A percentile compares a stretch with the other conserved stretches of the same genome.
Conservation (phyloP, 2,113 vertebrate genomes). For the Misgurnus mizolepis region DNA sequence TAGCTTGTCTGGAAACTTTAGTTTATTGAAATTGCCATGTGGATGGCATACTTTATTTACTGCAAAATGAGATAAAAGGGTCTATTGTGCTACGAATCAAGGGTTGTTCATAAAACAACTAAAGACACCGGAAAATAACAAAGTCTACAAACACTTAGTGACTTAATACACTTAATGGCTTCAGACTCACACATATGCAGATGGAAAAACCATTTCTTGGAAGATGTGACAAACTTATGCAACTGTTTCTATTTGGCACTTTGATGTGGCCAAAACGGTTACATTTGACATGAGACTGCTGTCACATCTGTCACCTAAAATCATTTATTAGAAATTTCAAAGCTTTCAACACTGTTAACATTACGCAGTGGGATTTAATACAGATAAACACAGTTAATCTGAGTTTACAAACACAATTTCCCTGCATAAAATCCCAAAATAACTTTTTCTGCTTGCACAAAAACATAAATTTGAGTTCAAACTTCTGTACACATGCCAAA, state of each 20-base stretch:
- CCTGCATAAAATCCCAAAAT: neutral
- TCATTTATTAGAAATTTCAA: neutral
- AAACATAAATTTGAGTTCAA: constrained; percentile 26
- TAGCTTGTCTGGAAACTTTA: constrained; percentile 8
- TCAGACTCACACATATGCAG: constrained; percentile 48
- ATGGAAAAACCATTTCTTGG: constrained; percentile 55
- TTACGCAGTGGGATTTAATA: neutral
- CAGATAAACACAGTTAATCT: neutral
- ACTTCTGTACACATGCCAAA: too few relatives aligned
- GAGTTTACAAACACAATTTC: neutral
- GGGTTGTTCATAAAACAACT: constrained; percentile 16
- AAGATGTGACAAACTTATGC: constrained; percentile 66
- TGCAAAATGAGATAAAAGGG: constrained; percentile 12
- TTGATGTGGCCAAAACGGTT: constrained; percentile 30
- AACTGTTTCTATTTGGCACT: constrained; percentile 54
- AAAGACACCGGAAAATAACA: constrained; percentile 29
- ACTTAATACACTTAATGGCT: constrained; percentile 65
- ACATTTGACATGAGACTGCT: neutral
- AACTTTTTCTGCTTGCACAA: constrained; percentile 28
- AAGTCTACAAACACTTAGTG: constrained; percentile 29
- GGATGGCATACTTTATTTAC: constrained; percentile 6
- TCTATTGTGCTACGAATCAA: constrained; percentile 17
- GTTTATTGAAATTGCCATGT: constrained; percentile 28
- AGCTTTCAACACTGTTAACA: neutral
- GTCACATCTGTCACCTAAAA: neutral